Evolutionary conservation across 2,797 vertebrate genomes (phyloP).

Genomic region (Perdix hodgsoniae): DNA sequence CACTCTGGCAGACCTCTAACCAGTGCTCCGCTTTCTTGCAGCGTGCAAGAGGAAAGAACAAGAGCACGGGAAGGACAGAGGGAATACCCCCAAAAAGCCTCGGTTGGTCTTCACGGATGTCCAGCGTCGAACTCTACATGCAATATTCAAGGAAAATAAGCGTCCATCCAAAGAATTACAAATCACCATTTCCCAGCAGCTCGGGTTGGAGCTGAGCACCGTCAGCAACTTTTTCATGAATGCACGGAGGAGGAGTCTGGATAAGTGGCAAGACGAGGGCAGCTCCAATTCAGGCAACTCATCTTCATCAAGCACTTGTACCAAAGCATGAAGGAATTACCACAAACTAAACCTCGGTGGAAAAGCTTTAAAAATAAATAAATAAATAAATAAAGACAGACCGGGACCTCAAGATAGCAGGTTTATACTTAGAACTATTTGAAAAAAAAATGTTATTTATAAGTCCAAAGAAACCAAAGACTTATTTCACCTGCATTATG

Average conservation of each 20-base stretch:
- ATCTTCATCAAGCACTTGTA: conserved; percentile 93
- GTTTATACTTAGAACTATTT: conserved; percentile 89
- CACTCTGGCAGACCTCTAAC: conserved; percentile 33
- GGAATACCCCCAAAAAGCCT: conserved; percentile 93
- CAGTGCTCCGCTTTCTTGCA: conserved; percentile 77
- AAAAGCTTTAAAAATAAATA: conserved; percentile 95
- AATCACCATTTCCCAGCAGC: conserved; percentile 98
- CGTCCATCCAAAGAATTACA: conserved; percentile 99
- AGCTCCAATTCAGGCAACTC: conserved; percentile 89
- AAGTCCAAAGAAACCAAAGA: conserved; percentile 99
- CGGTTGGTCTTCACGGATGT: conserved; percentile 98
- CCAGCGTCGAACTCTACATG: conserved; percentile 97
- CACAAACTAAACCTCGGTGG: conserved; percentile 95
- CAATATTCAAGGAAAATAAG: conserved; percentile 99
- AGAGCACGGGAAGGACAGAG: conserved; percentile 93
- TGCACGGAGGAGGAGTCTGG: conserved; percentile 95
- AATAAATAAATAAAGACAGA: conserved; percentile 88
- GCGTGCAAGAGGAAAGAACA: conserved; percentile 99
- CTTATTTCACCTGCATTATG: conserved; percentile 93
- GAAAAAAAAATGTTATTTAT: conserved; percentile 93
- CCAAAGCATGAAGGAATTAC: conserved; percentile 96
- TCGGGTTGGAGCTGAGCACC: conserved; percentile 97
- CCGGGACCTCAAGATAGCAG: conserved; percentile 89
- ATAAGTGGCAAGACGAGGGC: conserved; percentile 99
- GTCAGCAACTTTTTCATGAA: conserved; percentile 99